Base-by-base conservation (phyloP, 1,140 invertebrate genomes). In the Pseudomyrmex concolor region DNA sequence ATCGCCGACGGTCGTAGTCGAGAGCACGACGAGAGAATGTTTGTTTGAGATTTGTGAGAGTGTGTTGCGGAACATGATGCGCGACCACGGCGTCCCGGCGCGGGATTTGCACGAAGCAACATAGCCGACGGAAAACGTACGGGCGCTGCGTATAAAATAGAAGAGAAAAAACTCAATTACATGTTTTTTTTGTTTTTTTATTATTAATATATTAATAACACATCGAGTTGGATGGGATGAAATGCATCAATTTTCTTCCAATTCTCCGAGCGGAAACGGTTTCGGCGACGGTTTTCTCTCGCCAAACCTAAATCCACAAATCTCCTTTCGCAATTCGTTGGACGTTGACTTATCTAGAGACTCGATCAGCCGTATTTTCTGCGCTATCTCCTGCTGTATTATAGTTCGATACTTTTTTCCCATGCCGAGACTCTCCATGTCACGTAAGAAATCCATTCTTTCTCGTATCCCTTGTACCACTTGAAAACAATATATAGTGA, bases 381-480 rank as follows among this genome's bases (percentile, higher is more conserved):
- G 89, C 0, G 93, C 94, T 74, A 95, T 91, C 85, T 95, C 94
- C 74, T 94, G 93, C 9, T 94, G 90, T 84, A 95, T 95, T 78
- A 94, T 92, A 5, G 90, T 89, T 19, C 90, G 91, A 88, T 95
- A 95, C 57, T 94, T 94, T 67, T 94, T 94, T 12, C 89, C 94
- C 70, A 93, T 86, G 5, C 94, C 94, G 9, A 95, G 85, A 48
- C 74, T 78, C 55, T 94, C 93, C 94, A 95, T 95, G 22, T 94
- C 94, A 5, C 89, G 86, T 15, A 95, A 84, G 81, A 95, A 95
- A 72, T 94, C 91, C 25, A 94, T 92, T 78, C 94, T 92, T 70
- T 95, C 94, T 9, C 91, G 88, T 45, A 95, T 94, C 10, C 93
- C 94, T 83, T 88, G 89, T 0, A 93, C 71, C 54, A 95, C 94